Evolutionary conservation across 1,140 invertebrate species (phyloP).

Genomic region (Condylostylus longicornis): DNA sequence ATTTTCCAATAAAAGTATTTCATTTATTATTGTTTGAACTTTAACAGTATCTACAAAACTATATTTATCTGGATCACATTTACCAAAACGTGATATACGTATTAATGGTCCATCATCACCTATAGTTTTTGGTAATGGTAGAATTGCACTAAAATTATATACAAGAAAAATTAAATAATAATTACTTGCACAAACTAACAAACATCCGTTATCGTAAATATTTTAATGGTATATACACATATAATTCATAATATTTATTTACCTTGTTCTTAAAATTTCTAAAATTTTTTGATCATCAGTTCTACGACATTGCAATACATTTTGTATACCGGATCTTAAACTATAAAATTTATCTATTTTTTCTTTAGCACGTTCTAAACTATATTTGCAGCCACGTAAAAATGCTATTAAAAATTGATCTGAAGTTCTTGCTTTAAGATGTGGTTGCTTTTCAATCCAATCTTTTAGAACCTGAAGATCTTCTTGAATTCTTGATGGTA

Average conservation of each 20-base stretch:
- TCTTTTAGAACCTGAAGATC: conserved; percentile 39
- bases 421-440: conserved; percentile 36
- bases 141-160: not conserved
- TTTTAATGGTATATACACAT: not conserved
- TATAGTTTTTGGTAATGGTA: conserved; percentile 6
- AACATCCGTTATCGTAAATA: not conserved
- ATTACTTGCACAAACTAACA: too few species aligned
- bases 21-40: conserved; percentile 17
- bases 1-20: conserved; percentile 20
- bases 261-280: conserved; percentile 20
- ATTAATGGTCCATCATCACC: conserved; percentile 15
- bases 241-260: conserved; percentile 2
- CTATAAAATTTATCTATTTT: conserved; percentile 40
- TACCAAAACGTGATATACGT: conserved; percentile 20
- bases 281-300: conserved; percentile 23
- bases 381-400: conserved; percentile 49
- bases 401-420: conserved; percentile 46
- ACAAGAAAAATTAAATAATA: too few species aligned
- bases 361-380: conserved; percentile 45
- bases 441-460: conserved; percentile 46
- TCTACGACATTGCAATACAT: conserved; percentile 15
- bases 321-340: conserved; percentile 22
- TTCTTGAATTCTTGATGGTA: conserved; percentile 31
- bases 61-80: conserved; percentile 20
- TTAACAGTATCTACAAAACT: conserved; percentile 23